These are phyloP conservation scores for Pterocles burchelli DNA, from an alignment of 2,113 vertebrate genomes.

Conservation along the genomic window DNA sequence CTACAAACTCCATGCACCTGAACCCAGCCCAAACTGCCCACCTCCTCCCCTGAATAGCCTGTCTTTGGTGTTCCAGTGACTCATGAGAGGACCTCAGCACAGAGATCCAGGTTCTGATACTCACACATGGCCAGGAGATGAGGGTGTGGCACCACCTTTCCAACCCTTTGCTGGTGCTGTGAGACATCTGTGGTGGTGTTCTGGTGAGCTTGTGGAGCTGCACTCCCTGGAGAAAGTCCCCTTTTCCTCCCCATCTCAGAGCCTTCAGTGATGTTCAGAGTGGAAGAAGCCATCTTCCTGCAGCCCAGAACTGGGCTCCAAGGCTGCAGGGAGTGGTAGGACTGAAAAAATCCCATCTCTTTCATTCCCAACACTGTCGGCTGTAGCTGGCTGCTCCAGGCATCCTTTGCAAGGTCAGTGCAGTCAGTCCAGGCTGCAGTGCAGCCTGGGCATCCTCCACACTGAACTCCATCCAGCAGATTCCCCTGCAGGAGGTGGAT, in stretches of 20 bases:
- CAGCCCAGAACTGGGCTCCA: not conserved
- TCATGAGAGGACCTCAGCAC: not conserved
- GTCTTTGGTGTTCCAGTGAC: rapidly evolving
- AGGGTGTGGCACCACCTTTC: no score
- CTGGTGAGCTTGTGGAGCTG: rapidly evolving
- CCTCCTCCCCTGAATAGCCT: not conserved
- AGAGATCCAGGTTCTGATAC: not conserved
- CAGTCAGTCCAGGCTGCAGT: rapidly evolving
- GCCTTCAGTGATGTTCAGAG: not conserved
- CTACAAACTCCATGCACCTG: rapidly evolving
- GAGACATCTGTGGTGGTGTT: rapidly evolving
- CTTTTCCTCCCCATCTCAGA: not conserved
- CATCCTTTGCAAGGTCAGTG: not conserved
- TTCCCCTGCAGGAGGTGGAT: rapidly evolving
- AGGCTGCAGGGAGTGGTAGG: rapidly evolving
- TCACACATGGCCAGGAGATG: rapidly evolving
- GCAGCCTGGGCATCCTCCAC: no score
- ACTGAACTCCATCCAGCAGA: rapidly evolving
- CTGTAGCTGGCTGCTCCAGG: not conserved
- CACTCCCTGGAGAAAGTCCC: not conserved
- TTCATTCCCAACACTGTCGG: rapidly evolving
- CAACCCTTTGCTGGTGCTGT: rapidly evolving
- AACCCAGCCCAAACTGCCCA: not conserved
- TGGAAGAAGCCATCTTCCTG: not conserved
- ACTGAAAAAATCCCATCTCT: not conserved